Base-by-base conservation (phyloP, 2,797 vertebrate genomes). In the Tragopan temminckii region DNA sequence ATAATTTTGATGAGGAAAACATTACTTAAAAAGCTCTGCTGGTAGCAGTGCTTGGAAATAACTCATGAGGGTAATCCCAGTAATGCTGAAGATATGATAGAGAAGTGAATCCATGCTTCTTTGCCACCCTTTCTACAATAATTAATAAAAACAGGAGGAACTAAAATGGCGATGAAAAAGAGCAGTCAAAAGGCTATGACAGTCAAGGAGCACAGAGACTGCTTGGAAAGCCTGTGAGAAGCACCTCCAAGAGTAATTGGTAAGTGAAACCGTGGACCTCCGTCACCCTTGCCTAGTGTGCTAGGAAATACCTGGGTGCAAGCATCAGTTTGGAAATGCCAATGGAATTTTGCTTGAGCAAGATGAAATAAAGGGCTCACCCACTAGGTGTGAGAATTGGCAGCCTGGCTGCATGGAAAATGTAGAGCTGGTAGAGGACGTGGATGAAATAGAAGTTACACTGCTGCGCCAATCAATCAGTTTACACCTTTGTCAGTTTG, bases 301-400 rank as follows among this genome's bases (percentile, higher is more conserved):
- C 67, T 94, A 25, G 69, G 82, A 96, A 96, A 96, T 94, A 92
- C 91, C 95, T 96, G 75, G 95, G 76, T 93, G 67, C 71, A 81
- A 87, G 91, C 78, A 97, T 96, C 95, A 95, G 50, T 53, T 97
- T 97, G 90, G 95, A 97, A 96, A 83, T 4, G 4, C 67, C 18
- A 3, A 33, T 58, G 95, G 97, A 97, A 98, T 97, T 97, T 96
- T 89, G 90, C 93, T 97, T 35, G 3, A 95, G 89, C 70, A 94
- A 81, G 90, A 80, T 76, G 69, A 40, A 96, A 88, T 15, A 91
- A 90, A 63, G 75, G 91, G 80, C 78, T 97, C 95, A 95, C 95
- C 94, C 76, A 7, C 33, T 86, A 98, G 96, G 97, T 98, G 97
- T 96, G 97, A 97, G 93, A 95, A 77, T 97, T 98, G 97, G 97